phyloP scores from a whole-genome alignment of 2,797 vertebrate species.

The Setipinna tenuifilis region DNA sequence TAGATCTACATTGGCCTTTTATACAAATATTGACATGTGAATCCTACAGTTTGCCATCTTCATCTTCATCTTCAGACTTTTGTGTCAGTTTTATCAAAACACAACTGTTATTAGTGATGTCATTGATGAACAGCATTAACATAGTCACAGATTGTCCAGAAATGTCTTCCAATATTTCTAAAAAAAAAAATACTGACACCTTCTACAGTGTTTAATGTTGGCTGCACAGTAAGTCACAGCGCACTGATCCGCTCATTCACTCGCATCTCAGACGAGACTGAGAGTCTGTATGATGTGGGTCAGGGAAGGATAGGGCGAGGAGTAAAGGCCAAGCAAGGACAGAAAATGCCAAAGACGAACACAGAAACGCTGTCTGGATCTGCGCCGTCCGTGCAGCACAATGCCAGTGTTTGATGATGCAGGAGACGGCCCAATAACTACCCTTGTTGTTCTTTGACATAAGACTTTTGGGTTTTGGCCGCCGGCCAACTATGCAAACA shows the following conservation, averaged over 20 bases:
- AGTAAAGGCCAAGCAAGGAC: conserved; percentile 6
- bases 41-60: background rate
- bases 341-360: conserved; percentile 10
- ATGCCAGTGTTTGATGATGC: conserved; percentile 42
- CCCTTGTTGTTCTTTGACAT: conserved; percentile 26
- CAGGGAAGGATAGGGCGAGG: conserved; percentile 3
- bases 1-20: background rate
- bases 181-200: background rate
- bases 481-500: background rate
- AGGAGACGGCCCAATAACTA: conserved; percentile 38
- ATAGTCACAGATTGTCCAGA: background rate
- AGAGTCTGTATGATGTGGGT: conserved; percentile 3
- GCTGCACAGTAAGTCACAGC: background rate
- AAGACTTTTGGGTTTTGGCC: background rate
- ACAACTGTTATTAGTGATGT: no score
- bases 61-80: background rate
- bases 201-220: background rate
- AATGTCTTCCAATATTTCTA: background rate
- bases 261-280: background rate
- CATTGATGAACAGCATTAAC: no score
- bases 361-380: conserved; percentile 10
- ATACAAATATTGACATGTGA: no score
- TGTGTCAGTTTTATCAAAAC: no score
- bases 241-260: background rate
- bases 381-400: conserved; percentile 27